Evolutionary conservation across 2,888 invertebrate species (phyloP), one percentile per base, ranked within the genome.

Genomic region (Drosophila dives): DNA sequence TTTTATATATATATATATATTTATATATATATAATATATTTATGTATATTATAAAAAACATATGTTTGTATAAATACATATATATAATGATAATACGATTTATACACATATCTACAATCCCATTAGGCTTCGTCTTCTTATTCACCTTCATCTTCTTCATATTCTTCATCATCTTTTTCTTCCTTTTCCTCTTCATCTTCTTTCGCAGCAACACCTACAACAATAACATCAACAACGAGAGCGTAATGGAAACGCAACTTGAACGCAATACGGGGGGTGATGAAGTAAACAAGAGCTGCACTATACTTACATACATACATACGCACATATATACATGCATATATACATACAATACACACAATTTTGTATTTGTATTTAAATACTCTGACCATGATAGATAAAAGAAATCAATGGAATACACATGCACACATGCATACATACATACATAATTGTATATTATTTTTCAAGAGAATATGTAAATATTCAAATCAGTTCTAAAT

Each of bases 271-370:
- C 42, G 48, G 73, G 55, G 49, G 32, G 49, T 73, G 59, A 74
- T 68, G 61, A 64, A 74, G 75, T 67, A 66, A 56, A 72, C 59
- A 38, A 65, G 34, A 56, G 26, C 67, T 58, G 29, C 51, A 42
- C 12, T 66, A 56, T 4, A 26, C 3, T 45, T 42, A 32, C 15
- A 42, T 26, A 17, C 2, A 49, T 10, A 0, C n/a, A 34, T 33
- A 0, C 33, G 11, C 4, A 4, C 33, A 32, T 8, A 32, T 8
- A 32, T 32, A 32, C 32, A 32, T 32, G 12, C 26, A 55, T 5
- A 38, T 5, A 33, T 15, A 29, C 12, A 36, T 2, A 8, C n/a
- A 32, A n/a, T 3, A 59, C 0, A 7, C 32, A 32, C 17, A 40
- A 32, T 10, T 12, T 11, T 12, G 11, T 34, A 34, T 12, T 11